Percentiles rank a stretch among this genome's conserved stretches.
These are phyloP conservation scores for Porites cylindrica DNA, from an alignment of 92 coral and sea anemone genomes.

Conservation along the genomic window DNA sequence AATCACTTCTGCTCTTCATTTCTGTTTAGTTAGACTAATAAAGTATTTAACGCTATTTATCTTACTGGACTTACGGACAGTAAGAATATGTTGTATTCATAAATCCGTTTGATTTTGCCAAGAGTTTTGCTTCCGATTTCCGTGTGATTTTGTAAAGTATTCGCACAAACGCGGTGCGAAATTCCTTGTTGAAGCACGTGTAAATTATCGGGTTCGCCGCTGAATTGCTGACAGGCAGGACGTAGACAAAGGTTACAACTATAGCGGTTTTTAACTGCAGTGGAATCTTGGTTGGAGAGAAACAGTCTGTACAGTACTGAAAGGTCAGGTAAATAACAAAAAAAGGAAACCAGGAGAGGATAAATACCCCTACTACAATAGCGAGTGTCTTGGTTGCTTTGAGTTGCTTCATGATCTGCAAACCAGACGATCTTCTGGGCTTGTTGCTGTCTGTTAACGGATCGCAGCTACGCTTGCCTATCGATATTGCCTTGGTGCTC, in stretches of 20 bases:
- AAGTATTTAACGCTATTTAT: neutral
- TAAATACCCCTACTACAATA: constrained; percentile 92
- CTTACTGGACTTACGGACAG: neutral
- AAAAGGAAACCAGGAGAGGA: constrained; percentile 94
- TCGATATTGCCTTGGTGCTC: constrained; percentile 40
- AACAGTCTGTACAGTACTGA: constrained; percentile 84
- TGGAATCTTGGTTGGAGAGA: constrained; percentile 45
- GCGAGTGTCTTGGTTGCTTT: constrained; percentile 98
- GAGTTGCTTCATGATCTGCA: constrained; percentile 86
- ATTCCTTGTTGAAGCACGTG: constrained; percentile 92
- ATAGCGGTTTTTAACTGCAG: constrained; percentile 29
- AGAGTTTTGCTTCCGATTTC: constrained; percentile 14
- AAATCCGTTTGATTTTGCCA: constrained; percentile 13
- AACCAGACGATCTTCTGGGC: constrained; percentile 65
- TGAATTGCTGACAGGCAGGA: constrained; percentile 92
- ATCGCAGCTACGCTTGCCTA: constrained; percentile 45
- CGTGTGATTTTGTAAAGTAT: constrained; percentile 74
- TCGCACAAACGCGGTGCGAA: constrained; percentile 88
- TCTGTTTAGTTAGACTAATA: neutral
- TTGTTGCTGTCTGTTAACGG: constrained; percentile 36
- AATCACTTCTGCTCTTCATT: neutral
- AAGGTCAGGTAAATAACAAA: constrained; percentile 89
- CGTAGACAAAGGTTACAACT: constrained; percentile 71
- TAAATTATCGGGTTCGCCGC: constrained; percentile 98
- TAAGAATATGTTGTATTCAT: neutral